Conservation (phyloP, 2,797 vertebrate species). For the Gallinago nigripennis region DNA sequence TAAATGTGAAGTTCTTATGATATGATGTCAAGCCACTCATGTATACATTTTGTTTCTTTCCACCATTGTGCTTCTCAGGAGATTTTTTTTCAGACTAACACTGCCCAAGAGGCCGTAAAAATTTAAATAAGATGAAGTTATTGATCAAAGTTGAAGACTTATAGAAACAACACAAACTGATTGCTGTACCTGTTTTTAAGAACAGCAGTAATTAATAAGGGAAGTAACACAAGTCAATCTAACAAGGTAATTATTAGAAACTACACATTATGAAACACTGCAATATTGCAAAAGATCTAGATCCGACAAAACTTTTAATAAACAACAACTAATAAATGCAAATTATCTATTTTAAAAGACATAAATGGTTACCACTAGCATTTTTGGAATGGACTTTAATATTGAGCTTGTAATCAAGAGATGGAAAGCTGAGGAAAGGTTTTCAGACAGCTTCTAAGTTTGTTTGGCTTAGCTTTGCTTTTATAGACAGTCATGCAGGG, state of each 20-base stretch:
- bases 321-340: neutral
- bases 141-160: neutral
- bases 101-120: neutral
- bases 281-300: neutral
- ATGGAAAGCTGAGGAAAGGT: neutral
- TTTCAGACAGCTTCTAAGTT: neutral
- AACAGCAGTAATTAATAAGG: neutral
- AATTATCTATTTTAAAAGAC: neutral
- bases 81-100: neutral
- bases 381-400: constrained; percentile 17
- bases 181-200: neutral
- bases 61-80: neutral
- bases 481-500: neutral
- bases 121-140: neutral
- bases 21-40: neutral
- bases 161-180: neutral
- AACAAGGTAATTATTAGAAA: neutral
- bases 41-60: neutral
- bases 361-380: neutral
- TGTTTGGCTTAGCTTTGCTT: neutral
- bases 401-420: neutral
- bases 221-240: neutral
- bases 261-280: neutral
- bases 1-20: neutral
- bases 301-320: neutral